Conservation (phyloP, 2,113 vertebrate species). For the Chamaetylas fuelleborni region DNA sequence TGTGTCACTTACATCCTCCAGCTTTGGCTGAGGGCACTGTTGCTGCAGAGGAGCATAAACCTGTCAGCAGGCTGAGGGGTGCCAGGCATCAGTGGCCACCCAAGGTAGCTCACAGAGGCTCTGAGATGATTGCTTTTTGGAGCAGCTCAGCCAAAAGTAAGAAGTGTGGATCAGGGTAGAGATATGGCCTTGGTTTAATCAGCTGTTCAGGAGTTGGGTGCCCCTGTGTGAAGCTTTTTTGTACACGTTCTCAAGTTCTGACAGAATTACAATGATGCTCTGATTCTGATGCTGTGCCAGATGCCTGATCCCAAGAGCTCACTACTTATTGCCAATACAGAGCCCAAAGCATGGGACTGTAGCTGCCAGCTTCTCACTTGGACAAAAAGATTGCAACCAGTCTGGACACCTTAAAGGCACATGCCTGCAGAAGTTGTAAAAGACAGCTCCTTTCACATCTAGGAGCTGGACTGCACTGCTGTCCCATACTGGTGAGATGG, state of each 20-base stretch:
- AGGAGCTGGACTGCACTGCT: not conserved
- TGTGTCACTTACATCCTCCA: not conserved
- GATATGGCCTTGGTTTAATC: not conserved
- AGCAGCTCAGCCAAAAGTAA: not conserved
- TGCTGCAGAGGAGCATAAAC: not conserved
- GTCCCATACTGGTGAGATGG: not conserved
- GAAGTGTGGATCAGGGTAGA: not conserved
- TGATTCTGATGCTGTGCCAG: not conserved
- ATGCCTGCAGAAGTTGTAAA: not conserved
- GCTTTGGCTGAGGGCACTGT: not conserved
- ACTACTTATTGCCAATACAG: not conserved
- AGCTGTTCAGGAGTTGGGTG: not conserved
- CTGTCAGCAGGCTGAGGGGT: not conserved
- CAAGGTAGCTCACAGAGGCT: not conserved
- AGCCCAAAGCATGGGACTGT: not conserved
- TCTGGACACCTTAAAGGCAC: no score
- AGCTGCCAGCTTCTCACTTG: not conserved
- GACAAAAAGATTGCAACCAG: accelerated
- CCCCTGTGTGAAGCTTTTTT: not conserved
- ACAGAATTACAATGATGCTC: not conserved
- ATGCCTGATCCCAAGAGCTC: not conserved
- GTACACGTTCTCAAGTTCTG: accelerated
- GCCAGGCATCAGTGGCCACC: accelerated
- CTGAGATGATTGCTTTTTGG: not conserved
- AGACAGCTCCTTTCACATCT: not conserved